Evolutionary conservation across 2,797 vertebrate species (phyloP).

Genomic region (Cyprinella venusta): DNA sequence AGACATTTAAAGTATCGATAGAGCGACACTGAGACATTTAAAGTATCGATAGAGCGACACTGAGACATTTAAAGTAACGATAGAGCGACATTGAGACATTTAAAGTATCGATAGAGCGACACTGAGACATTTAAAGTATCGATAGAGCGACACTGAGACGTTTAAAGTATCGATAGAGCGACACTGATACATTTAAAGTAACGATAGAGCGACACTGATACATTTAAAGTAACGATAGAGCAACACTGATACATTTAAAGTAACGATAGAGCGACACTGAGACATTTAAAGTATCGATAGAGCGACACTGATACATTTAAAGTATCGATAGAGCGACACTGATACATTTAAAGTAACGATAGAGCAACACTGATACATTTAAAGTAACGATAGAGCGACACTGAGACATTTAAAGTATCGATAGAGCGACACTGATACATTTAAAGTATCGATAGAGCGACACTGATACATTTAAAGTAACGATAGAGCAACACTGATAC

Average conservation of each 20-base stretch:
- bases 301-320: not conserved
- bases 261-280: not conserved
- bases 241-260: no score
- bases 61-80: not conserved
- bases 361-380: not conserved
- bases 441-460: not conserved
- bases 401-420: not conserved
- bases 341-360: not conserved
- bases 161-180: no score
- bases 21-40: not conserved
- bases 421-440: not conserved
- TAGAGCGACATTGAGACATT: no score
- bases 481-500: no score
- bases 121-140: no score
- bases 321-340: not conserved
- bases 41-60: accelerated
- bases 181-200: no score
- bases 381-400: accelerated
- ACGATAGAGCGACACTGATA: accelerated
- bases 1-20: no score
- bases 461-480: no score
- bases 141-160: no score
- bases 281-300: not conserved
- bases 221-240: no score
- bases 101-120: accelerated